phyloP scores from a whole-genome alignment of 2,113 vertebrate genomes.

The Tylochromis polylepis region DNA sequence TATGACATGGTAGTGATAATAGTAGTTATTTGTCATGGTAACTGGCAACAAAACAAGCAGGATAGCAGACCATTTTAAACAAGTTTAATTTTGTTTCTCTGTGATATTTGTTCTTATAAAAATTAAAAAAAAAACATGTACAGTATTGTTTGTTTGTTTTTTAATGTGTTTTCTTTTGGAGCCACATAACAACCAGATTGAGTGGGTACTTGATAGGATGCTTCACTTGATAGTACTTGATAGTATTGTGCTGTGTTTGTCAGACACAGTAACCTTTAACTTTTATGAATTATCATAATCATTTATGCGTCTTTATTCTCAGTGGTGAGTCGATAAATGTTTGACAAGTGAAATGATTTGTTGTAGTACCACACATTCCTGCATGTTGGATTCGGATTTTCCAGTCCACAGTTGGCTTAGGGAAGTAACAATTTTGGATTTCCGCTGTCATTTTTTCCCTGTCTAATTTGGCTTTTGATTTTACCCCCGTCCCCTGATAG shows the following conservation, averaged over 20 bases:
- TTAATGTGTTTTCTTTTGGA: background rate
- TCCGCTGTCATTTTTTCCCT: constrained; percentile 1
- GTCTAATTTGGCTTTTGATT: background rate
- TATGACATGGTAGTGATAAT: background rate
- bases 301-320: background rate
- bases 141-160: background rate
- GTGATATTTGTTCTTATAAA: too few species aligned
- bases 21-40: background rate
- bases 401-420: background rate
- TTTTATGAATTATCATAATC: constrained; percentile 25
- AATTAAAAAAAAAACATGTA: too few species aligned
- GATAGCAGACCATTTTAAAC: too few species aligned
- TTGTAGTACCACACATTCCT: constrained; percentile 2
- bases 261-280: background rate
- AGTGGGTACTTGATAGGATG: background rate
- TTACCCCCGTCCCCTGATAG: background rate
- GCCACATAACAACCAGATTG: background rate
- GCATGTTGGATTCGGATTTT: constrained; percentile 2
- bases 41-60: background rate
- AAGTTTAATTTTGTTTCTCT: too few species aligned
- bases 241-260: background rate
- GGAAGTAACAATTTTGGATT: constrained; percentile 25
- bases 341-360: background rate
- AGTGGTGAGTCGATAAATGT: background rate
- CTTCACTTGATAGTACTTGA: too few species aligned